These are phyloP conservation scores for Drosophila monieri DNA, from an alignment of 2,888 invertebrate genomes.

Conservation along the genomic window DNA sequence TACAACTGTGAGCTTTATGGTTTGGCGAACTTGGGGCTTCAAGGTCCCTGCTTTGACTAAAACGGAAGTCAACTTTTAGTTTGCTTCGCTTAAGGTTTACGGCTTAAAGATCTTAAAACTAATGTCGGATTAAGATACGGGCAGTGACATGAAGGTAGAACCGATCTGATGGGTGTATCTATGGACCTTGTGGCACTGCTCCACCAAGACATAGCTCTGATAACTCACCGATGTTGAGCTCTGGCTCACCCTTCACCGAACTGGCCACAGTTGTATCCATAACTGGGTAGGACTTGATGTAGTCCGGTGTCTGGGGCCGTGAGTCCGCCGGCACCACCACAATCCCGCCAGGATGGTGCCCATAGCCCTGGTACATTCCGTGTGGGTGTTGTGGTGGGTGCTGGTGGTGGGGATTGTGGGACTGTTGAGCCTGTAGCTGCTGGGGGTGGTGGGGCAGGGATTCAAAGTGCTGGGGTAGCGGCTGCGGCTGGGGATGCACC, in stretches of 20 bases:
- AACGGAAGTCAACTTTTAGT: slow-evolving; percentile 27
- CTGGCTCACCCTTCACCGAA: slow-evolving; percentile 84
- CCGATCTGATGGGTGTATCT: neutral
- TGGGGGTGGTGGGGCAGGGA: slow-evolving; percentile 39
- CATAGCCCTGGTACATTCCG: slow-evolving; percentile 37
- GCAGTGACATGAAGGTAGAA: neutral
- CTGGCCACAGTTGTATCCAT: slow-evolving; percentile 84
- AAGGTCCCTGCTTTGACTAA: slow-evolving; percentile 22
- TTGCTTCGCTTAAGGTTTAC: slow-evolving; percentile 23
- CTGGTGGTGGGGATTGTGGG: slow-evolving; percentile 26
- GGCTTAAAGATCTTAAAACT: neutral
- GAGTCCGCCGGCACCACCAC: slow-evolving; percentile 78
- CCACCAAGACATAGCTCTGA: neutral
- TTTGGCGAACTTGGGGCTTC: slow-evolving; percentile 7
- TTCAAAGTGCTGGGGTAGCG: slow-evolving; percentile 36
- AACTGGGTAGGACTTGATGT: slow-evolving; percentile 84
- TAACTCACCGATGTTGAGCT: slow-evolving; percentile 83
- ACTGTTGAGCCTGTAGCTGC: slow-evolving; percentile 51
- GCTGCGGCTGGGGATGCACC: slow-evolving; percentile 41
- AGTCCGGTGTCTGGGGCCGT: slow-evolving; percentile 83
- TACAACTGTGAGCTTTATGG: slow-evolving; percentile 11
- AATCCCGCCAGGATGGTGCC: slow-evolving; percentile 58
- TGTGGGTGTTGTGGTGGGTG: slow-evolving; percentile 44
- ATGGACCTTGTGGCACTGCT: too few relatives aligned
- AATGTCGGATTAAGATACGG: neutral